These are phyloP conservation scores for Machimus atricapillus DNA, from an alignment of 2,888 invertebrate species.

Conservation along the genomic window DNA sequence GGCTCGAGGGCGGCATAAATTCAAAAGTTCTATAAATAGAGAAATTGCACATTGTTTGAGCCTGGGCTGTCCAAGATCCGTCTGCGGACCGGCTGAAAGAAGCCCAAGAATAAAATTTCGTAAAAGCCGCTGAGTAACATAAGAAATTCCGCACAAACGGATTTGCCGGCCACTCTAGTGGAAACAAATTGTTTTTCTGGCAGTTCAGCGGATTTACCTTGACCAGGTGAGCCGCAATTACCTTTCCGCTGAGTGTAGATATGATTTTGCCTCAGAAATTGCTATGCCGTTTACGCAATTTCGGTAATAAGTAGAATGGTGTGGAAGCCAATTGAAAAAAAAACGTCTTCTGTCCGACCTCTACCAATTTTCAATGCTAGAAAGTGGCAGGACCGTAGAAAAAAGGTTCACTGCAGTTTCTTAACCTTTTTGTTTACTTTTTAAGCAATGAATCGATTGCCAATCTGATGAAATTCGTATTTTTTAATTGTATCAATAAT, in stretches of 20 bases:
- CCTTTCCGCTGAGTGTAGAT: neutral
- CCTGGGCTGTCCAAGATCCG: neutral
- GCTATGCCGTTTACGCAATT: conserved; percentile 8
- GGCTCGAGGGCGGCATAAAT: neutral
- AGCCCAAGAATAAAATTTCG: conserved; percentile 2
- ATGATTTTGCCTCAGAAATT: neutral
- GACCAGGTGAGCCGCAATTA: conserved; percentile 28
- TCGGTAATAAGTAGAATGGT: conserved; percentile 13
- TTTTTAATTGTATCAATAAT: neutral
- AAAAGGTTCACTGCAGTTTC: neutral
- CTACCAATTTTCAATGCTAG: conserved; percentile 10
- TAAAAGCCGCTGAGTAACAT: neutral
- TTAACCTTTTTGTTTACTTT: conserved; percentile 27
- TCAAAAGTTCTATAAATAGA: neutral
- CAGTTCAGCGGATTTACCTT: conserved; percentile 5
- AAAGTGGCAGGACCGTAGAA: neutral
- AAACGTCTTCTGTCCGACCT: conserved; percentile 5
- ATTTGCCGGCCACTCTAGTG: neutral
- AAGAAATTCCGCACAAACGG: neutral
- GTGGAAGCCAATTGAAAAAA: neutral
- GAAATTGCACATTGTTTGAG: neutral
- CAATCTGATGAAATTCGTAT: neutral
- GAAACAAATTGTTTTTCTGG: neutral
- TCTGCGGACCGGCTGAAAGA: neutral
- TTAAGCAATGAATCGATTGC: neutral